phyloP scores from a whole-genome alignment of 2,797 vertebrate species.

The Danio albolineatus region DNA sequence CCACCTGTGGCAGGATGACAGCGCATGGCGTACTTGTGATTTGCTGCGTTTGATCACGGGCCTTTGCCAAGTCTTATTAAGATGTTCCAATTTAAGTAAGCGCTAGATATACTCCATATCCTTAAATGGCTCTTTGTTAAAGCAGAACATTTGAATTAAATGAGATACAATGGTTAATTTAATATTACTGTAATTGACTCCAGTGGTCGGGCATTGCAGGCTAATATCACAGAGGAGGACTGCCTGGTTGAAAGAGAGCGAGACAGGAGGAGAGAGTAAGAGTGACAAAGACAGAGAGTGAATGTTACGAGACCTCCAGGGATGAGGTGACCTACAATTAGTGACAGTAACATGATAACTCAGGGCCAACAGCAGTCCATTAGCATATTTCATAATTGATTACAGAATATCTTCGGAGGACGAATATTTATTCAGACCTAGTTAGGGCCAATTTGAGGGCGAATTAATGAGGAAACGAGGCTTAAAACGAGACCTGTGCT shows the following conservation, averaged over 20 bases:
- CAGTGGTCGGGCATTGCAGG: conserved; percentile 27
- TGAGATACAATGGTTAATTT: conserved; percentile 51
- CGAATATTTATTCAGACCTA: conserved; percentile 53
- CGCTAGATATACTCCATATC: conserved; percentile 29
- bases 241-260: conserved; percentile 38
- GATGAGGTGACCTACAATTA: conserved; percentile 63
- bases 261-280: conserved; percentile 26
- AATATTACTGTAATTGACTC: conserved; percentile 54
- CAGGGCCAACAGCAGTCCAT: conserved; percentile 56
- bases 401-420: conserved; percentile 59
- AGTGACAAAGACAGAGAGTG: conserved; percentile 42
- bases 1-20: conserved; percentile 40
- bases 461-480: conserved; percentile 58
- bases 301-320: conserved; percentile 54
- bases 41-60: conserved; percentile 39
- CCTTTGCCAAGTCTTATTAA: conserved; percentile 35
- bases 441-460: conserved; percentile 56
- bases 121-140: conserved; percentile 47
- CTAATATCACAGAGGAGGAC: conserved; percentile 43
- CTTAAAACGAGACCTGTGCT: conserved; percentile 49
- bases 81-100: conserved; percentile 43
- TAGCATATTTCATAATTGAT: conserved; percentile 66
- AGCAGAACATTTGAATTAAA: conserved; percentile 45
- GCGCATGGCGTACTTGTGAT: not conserved
- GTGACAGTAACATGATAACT: conserved; percentile 61